Conservation (phyloP, 2,888 invertebrate genomes). For the Perizoma affinitatum region DNA sequence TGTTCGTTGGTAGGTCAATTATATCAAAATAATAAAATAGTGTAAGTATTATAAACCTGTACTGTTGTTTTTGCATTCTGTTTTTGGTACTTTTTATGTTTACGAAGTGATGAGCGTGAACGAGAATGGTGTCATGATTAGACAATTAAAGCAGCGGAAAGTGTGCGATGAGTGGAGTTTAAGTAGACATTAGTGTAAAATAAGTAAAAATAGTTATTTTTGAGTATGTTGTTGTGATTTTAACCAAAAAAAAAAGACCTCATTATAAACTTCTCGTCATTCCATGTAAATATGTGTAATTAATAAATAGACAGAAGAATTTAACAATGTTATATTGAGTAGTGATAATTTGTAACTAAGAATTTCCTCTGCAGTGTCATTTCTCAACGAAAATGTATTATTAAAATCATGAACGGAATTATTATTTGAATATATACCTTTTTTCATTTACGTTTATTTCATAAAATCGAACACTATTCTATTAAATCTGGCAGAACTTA, state of each 20-base stretch:
- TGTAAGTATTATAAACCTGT: conserved; percentile 12
- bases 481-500: not conserved
- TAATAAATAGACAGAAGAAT: conserved; percentile 32
- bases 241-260: conserved; percentile 77
- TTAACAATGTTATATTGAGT: conserved; percentile 5
- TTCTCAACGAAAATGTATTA: too few species aligned
- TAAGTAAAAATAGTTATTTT: conserved; percentile 62
- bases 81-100: conserved; percentile 12
- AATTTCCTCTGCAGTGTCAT: not conserved
- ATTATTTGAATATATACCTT: too few species aligned
- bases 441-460: not conserved
- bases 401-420: too few species aligned
- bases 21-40: conserved; percentile 27
- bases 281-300: conserved; percentile 64
- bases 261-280: conserved; percentile 59
- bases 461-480: not conserved
- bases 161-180: conserved; percentile 54
- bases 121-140: conserved; percentile 26
- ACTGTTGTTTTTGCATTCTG: conserved; percentile 9
- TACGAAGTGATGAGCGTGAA: conserved; percentile 23
- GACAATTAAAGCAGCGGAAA: conserved; percentile 28
- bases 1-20: conserved; percentile 33
- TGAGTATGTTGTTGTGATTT: conserved; percentile 79
- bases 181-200: conserved; percentile 58
- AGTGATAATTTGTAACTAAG: conserved; percentile 20